A percentile compares a stretch with the other conserved stretches of the same genome.
phyloP scores from a whole-genome alignment of 2,888 invertebrate species.

The Apodemia duryi region DNA sequence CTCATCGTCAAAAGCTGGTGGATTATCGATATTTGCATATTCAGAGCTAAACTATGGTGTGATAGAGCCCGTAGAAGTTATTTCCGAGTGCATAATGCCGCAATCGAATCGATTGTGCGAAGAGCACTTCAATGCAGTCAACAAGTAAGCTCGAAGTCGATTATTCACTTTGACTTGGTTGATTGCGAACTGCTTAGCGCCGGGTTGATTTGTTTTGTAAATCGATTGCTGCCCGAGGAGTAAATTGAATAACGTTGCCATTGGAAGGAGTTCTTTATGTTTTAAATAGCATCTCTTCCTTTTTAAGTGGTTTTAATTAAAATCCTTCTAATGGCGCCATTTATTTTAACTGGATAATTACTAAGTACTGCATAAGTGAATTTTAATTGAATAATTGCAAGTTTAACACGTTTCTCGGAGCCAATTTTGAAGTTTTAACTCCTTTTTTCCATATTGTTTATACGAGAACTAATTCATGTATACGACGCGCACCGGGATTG shows the following conservation, averaged over 20 bases:
- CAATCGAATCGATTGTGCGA: constrained; percentile 23
- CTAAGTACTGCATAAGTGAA: background rate
- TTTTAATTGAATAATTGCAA: no score
- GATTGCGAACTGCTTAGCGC: constrained; percentile 18
- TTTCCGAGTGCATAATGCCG: constrained; percentile 15
- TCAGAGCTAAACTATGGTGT: background rate
- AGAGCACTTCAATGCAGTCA: constrained; percentile 25
- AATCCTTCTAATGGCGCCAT: background rate
- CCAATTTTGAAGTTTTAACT: no score
- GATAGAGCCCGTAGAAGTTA: constrained; percentile 12
- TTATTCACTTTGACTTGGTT: constrained; percentile 25
- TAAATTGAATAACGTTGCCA: constrained; percentile 11
- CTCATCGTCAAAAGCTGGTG: background rate
- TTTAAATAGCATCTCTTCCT: background rate
- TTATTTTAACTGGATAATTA: background rate
- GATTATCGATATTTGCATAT: constrained; percentile 13
- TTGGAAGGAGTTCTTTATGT: constrained; percentile 6
- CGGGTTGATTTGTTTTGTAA: constrained; percentile 23
- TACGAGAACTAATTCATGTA: no score
- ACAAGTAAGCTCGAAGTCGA: constrained; percentile 25
- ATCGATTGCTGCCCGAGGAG: constrained; percentile 14
- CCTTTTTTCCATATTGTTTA: no score
- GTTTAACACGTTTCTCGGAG: no score
- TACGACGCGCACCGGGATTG: no score
- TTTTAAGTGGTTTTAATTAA: constrained; percentile 14